Base-by-base conservation (phyloP, 64 coral and sea anemone species). In the Montipora foliosa region DNA sequence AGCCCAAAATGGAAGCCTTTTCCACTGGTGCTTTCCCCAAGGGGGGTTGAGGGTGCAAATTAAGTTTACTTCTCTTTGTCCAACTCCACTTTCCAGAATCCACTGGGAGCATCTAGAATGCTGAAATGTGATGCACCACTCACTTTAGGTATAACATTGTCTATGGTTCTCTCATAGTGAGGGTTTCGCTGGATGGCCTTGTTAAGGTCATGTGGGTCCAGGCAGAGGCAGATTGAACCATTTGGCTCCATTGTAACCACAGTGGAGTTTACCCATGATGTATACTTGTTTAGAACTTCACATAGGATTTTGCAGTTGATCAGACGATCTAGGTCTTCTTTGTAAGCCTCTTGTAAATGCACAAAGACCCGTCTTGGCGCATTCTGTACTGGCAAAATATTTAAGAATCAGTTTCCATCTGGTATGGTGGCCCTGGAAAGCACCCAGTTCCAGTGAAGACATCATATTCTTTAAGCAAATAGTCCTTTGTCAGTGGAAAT, bases 1-100 rank as follows among this genome's bases (percentile, higher is more conserved):
- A 94, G 87, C 19, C 93, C 67, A n/a, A 77, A 94, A 94, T 74
- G 93, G 87, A 61, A 94, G 67, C 44, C 83, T 75, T 19, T 67
- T 80, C 93, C 87, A 94, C 22, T 79, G 14, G 44, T 21, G 84
- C 55, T 90, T 94, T 6, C 78, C 87, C 67, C 87, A 89, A 10
- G 87, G 78, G 37, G 79, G 83, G 29, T 29, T 94, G 60, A 94
- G 90, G 22, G 87, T 94, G 87, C 68, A 89, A 24, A 24, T 24
- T 24, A 7, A 94, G 77, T 49, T 89, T 89, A 19, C 78, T 94
- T n/a, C n/a, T n/a, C n/a, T n/a, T n/a, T n/a, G n/a, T n/a, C n/a
- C n/a, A n/a, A n/a, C n/a, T n/a, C n/a, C n/a, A n/a, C n/a, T n/a
- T n/a, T n/a, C n/a, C n/a, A n/a, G n/a, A n/a, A n/a, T 6, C 89